phyloP scores from a whole-genome alignment of 2,113 vertebrate genomes.

The Gorsachius goisagi region DNA sequence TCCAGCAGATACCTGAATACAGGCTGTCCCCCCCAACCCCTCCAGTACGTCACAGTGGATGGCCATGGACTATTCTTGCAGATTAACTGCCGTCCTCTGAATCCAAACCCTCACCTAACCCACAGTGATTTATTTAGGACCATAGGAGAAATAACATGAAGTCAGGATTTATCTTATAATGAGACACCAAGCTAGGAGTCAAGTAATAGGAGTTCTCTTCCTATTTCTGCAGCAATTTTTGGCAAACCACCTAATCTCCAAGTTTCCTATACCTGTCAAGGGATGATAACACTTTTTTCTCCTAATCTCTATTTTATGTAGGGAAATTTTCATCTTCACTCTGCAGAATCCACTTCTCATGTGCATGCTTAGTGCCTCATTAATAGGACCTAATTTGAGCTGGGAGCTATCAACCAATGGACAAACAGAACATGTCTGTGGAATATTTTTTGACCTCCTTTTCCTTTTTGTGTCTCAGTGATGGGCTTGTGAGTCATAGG shows the following conservation, averaged over 20 bases:
- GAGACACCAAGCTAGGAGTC: neutral
- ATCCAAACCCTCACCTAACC: neutral
- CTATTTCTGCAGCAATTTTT: neutral
- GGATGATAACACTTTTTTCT: neutral
- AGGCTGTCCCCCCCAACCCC: neutral
- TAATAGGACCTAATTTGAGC: neutral
- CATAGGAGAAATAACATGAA: neutral
- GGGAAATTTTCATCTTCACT: neutral
- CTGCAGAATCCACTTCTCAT: neutral
- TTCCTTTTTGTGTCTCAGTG: neutral
- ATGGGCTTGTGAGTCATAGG: neutral
- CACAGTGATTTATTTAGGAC: neutral
- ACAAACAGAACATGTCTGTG: neutral
- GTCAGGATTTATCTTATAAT: neutral
- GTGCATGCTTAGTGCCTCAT: neutral
- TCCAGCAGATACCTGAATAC: neutral
- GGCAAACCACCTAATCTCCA: neutral
- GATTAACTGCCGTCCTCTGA: neutral
- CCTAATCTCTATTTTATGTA: neutral
- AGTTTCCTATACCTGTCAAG: neutral
- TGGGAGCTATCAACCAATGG: neutral
- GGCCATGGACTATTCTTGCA: neutral
- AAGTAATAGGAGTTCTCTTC: neutral
- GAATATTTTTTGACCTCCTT: neutral
- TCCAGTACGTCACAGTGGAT: neutral